phyloP scores from a whole-genome alignment of 2,797 vertebrate genomes.

The Hipposideros larvatus region DNA sequence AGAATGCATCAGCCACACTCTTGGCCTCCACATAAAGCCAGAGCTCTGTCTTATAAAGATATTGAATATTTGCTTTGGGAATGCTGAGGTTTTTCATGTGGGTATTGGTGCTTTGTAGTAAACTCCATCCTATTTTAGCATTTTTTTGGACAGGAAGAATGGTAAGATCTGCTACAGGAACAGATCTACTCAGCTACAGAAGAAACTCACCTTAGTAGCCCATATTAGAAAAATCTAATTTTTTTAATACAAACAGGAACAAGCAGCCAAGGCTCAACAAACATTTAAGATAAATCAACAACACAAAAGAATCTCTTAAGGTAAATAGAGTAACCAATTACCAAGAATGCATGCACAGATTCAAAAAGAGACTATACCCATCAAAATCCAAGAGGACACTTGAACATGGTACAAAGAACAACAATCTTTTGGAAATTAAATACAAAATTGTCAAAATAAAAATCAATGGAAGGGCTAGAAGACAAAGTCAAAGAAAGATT shows the following conservation, averaged over 20 bases:
- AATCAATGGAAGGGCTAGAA: not conserved
- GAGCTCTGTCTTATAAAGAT: not conserved
- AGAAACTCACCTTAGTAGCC: not conserved
- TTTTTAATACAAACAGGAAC: conserved; percentile 30
- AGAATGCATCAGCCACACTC: not conserved
- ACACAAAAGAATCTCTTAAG: not conserved
- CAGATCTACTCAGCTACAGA: not conserved
- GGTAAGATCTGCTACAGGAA: not conserved
- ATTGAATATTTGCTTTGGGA: not conserved
- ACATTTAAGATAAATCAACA: not conserved
- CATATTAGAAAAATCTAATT: not conserved
- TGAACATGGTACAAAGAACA: not conserved
- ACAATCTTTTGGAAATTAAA: not conserved
- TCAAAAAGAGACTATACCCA: not conserved
- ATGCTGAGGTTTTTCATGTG: not conserved
- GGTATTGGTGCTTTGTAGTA: not conserved
- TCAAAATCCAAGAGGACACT: not conserved
- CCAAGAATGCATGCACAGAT: not conserved
- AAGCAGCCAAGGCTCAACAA: not conserved
- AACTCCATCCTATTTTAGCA: not conserved
- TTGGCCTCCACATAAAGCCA: not conserved
- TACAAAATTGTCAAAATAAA: not conserved
- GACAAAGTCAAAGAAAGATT: conserved; percentile 27
- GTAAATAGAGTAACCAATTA: not conserved
- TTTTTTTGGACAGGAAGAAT: not conserved